Evolutionary conservation across 2,888 invertebrate species (phyloP).

Genomic region (Apodemia mormo): DNA sequence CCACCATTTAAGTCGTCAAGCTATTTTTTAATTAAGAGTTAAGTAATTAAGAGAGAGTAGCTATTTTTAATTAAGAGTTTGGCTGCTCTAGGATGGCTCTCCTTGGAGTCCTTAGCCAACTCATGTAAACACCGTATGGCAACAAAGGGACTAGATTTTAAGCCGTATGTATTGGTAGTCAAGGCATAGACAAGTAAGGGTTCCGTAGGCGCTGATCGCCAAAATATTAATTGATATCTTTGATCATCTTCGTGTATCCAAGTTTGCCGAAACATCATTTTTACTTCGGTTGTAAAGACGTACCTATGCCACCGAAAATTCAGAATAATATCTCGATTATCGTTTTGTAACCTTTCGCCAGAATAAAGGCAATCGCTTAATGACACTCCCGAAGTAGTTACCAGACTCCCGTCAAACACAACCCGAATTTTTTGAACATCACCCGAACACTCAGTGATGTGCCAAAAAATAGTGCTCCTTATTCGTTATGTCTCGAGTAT

Average conservation of each 20-base stretch:
- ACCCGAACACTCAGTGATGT: background rate
- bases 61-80: background rate
- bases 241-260: conserved; percentile 27
- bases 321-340: no score
- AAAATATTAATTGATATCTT: conserved; percentile 28
- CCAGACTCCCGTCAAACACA: background rate
- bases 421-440: background rate
- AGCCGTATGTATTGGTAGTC: conserved; percentile 34
- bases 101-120: conserved; percentile 6
- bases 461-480: background rate
- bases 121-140: conserved; percentile 26
- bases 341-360: no score
- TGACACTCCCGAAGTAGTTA: background rate
- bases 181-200: conserved; percentile 26
- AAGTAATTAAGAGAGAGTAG: no score
- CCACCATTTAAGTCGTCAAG: background rate
- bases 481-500: background rate
- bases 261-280: conserved; percentile 31
- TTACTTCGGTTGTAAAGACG: no score
- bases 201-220: conserved; percentile 25
- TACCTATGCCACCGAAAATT: no score
- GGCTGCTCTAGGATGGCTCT: background rate
- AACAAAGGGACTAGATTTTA: conserved; percentile 26
- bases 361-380: no score
- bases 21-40: no score